These are phyloP conservation scores for Myopa testacea DNA, from an alignment of 2,888 invertebrate species.

Conservation along the genomic window DNA sequence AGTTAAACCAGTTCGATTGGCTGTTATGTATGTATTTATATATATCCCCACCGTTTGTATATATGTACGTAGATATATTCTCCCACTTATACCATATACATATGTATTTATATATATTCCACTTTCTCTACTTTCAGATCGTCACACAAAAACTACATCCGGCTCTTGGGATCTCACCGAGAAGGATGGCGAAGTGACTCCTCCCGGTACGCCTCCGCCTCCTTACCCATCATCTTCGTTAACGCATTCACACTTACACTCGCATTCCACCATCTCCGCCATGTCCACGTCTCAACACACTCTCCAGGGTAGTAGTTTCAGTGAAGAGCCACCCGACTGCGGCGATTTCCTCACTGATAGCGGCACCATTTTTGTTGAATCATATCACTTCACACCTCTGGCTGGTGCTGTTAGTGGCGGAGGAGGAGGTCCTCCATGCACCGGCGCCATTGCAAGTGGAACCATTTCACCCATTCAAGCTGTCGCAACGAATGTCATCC, in stretches of 20 bases:
- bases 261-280: conserved; percentile 59
- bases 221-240: conserved; percentile 73
- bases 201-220: conserved; percentile 90
- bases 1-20: too few relatives aligned
- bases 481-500: conserved; percentile 67
- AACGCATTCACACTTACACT: conserved; percentile 51
- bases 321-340: conserved; percentile 46
- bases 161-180: conserved; percentile 68
- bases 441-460: conserved; percentile 41
- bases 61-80: too few relatives aligned
- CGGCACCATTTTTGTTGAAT: conserved; percentile 57
- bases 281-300: conserved; percentile 49
- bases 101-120: too few relatives aligned
- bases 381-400: conserved; percentile 60
- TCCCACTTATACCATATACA: too few relatives aligned
- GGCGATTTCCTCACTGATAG: conserved; percentile 32
- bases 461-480: conserved; percentile 60
- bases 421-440: conserved; percentile 23
- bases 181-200: conserved; percentile 71
- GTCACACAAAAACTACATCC: conserved; percentile 64
- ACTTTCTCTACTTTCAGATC: conserved; percentile 53
- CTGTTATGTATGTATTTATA: too few relatives aligned
- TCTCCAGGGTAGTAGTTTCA: conserved; percentile 51
- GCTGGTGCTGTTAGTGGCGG: conserved; percentile 18
- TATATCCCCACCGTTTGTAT: too few relatives aligned